These are phyloP conservation scores for Galeruca laticollis DNA, from an alignment of 2,888 invertebrate genomes.

Conservation along the genomic window DNA sequence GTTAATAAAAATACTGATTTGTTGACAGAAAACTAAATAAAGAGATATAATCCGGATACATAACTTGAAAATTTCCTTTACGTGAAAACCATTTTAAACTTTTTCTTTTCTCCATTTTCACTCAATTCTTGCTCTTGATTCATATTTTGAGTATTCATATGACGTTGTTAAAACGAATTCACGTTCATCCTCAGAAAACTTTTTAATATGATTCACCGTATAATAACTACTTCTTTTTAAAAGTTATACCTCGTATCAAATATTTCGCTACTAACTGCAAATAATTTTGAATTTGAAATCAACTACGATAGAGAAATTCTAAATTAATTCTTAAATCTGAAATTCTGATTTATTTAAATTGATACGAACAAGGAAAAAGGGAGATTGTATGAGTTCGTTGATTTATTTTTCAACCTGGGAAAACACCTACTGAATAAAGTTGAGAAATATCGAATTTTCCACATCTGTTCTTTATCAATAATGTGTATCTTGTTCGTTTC, in stretches of 20 bases:
- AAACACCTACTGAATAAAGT: slow-evolving; percentile 20
- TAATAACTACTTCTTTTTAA: slow-evolving; percentile 11
- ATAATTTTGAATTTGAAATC: slow-evolving; percentile 33
- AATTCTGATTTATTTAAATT: slow-evolving; percentile 41
- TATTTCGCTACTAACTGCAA: slow-evolving; percentile 26
- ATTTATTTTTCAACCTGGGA: slow-evolving; percentile 29
- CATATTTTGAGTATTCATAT: no score
- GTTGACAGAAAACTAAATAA: no score
- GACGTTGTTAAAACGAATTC: no score
- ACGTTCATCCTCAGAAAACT: background rate
- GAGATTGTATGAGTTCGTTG: slow-evolving; percentile 23
- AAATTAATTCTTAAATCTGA: slow-evolving; percentile 27
- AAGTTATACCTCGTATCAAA: slow-evolving; percentile 13
- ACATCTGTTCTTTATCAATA: no score
- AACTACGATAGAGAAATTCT: slow-evolving; percentile 31
- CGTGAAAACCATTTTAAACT: no score
- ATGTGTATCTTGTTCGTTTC: no score
- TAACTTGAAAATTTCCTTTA: no score
- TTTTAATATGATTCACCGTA: slow-evolving; percentile 6
- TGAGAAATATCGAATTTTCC: background rate
- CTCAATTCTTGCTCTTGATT: background rate
- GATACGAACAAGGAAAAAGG: slow-evolving; percentile 20
- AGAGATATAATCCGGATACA: no score
- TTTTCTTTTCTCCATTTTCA: no score
- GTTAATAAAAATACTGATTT: no score